These are phyloP conservation scores for Lerema accius DNA, from an alignment of 1,140 invertebrate species.

Conservation along the genomic window DNA sequence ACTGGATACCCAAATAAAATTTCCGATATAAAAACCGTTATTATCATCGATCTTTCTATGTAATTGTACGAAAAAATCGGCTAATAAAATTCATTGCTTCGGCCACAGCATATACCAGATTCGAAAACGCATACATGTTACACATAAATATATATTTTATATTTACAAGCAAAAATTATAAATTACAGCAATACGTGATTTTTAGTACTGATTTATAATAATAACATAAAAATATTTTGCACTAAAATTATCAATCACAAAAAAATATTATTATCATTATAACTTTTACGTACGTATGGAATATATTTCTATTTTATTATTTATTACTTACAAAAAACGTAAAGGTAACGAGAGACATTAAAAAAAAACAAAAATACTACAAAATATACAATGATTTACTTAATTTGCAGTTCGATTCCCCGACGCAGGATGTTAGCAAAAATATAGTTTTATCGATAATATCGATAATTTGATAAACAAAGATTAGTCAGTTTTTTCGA, in stretches of 20 bases:
- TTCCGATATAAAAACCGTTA: neutral
- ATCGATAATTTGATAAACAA: neutral
- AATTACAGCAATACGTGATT: conserved; percentile 21
- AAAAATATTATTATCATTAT: conserved; percentile 16
- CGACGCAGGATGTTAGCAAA: conserved; percentile 4
- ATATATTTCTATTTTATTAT: conserved; percentile 24
- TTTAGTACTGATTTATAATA: conserved; percentile 23
- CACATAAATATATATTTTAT: conserved; percentile 4
- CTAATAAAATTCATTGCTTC: neutral
- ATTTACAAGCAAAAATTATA: conserved; percentile 25
- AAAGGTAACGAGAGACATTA: conserved; percentile 23
- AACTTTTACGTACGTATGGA: conserved; percentile 23
- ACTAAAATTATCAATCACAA: conserved; percentile 24
- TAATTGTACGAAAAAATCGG: neutral
- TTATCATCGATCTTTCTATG: neutral
- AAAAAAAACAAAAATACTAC: conserved; percentile 19
- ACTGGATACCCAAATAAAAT: neutral
- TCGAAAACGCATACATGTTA: neutral
- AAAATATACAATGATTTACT: conserved; percentile 24
- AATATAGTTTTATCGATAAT: conserved; percentile 2
- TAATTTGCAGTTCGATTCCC: conserved; percentile 21
- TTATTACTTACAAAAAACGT: conserved; percentile 26
- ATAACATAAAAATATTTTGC: conserved; percentile 21
- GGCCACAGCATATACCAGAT: neutral
- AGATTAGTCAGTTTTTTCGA: neutral